A percentile compares a stretch with the other conserved stretches of the same genome.
These are phyloP conservation scores for Lates calcarifer DNA, from an alignment of 2,113 vertebrate genomes.

Conservation along the genomic window DNA sequence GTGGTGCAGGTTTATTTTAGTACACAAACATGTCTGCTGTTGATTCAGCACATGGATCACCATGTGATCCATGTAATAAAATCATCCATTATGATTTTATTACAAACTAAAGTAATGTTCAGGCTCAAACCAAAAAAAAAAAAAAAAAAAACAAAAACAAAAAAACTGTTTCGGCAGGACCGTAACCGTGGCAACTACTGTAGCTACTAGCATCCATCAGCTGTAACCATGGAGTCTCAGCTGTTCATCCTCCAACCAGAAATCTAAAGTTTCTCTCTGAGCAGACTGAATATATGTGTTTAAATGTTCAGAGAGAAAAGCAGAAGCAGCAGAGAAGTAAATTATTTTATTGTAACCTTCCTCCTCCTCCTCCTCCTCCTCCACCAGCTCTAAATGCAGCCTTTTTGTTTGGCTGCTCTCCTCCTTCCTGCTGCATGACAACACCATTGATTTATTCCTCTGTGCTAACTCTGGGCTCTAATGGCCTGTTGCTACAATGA, in stretches of 20 bases:
- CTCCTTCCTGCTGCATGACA: conserved; percentile 27
- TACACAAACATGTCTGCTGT: too few relatives aligned
- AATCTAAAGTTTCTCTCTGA: conserved; percentile 18
- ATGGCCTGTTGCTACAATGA: conserved; percentile 27
- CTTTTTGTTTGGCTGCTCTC: conserved; percentile 7
- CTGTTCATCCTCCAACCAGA: neutral
- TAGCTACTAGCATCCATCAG: conserved; percentile 16
- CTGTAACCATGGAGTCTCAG: conserved; percentile 23
- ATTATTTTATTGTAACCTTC: conserved; percentile 6
- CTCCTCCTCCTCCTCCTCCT: conserved; percentile 12
- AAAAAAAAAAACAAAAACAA: neutral
- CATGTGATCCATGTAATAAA: too few relatives aligned
- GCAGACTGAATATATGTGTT: neutral
- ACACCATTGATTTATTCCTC: conserved; percentile 36
- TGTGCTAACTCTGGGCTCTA: conserved; percentile 27
- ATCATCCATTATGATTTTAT: too few relatives aligned
- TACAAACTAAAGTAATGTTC: neutral
- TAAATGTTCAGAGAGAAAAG: neutral
- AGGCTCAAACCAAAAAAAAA: neutral
- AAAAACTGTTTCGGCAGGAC: neutral
- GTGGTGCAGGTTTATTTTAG: too few relatives aligned
- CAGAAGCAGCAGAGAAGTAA: neutral
- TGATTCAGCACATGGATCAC: neutral
- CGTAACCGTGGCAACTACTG: conserved; percentile 56
- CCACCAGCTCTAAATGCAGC: conserved; percentile 9